Evolutionary conservation across 2,113 vertebrate genomes (phyloP).

Genomic region (Pteronura brasiliensis): DNA sequence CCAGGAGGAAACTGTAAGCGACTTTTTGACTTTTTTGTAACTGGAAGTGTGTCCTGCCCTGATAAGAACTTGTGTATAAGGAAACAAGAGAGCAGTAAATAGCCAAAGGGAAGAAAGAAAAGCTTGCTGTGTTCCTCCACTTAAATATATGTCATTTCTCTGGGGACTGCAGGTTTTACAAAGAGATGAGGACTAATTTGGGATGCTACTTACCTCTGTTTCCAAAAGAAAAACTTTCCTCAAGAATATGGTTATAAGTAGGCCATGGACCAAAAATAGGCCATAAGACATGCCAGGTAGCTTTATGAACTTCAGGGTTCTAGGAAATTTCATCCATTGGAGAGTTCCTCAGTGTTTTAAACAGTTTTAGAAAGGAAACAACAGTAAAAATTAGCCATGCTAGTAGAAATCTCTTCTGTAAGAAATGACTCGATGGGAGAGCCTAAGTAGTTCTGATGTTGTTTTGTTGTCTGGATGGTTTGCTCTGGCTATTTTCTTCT

Average conservation of each 20-base stretch:
- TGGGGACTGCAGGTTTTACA: slow-evolving; percentile 43
- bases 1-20: slow-evolving; percentile 57
- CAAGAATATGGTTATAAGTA: slow-evolving; percentile 53
- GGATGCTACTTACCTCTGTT: slow-evolving; percentile 49
- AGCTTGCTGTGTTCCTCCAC: slow-evolving; percentile 33
- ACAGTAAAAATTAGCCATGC: not conserved
- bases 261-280: slow-evolving; percentile 50
- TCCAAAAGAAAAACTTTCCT: slow-evolving; percentile 37
- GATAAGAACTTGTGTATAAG: slow-evolving; percentile 61
- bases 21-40: slow-evolving; percentile 66
- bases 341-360: slow-evolving; percentile 19
- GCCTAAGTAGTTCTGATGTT: not conserved
- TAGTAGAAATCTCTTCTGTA: not conserved
- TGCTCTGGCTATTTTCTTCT: not conserved
- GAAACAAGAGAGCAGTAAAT: slow-evolving; percentile 58
- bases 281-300: slow-evolving; percentile 10
- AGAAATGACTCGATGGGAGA: not conserved
- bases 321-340: slow-evolving; percentile 33
- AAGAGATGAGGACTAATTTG: slow-evolving; percentile 46
- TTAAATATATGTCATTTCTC: slow-evolving; percentile 63
- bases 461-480: not conserved
- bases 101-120: slow-evolving; percentile 50
- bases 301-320: slow-evolving; percentile 52
- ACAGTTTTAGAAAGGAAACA: slow-evolving; percentile 4
- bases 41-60: slow-evolving; percentile 66